Evolutionary conservation across 2,888 invertebrate species (phyloP).

Genomic region (Leptinotarsa rubiginosa): DNA sequence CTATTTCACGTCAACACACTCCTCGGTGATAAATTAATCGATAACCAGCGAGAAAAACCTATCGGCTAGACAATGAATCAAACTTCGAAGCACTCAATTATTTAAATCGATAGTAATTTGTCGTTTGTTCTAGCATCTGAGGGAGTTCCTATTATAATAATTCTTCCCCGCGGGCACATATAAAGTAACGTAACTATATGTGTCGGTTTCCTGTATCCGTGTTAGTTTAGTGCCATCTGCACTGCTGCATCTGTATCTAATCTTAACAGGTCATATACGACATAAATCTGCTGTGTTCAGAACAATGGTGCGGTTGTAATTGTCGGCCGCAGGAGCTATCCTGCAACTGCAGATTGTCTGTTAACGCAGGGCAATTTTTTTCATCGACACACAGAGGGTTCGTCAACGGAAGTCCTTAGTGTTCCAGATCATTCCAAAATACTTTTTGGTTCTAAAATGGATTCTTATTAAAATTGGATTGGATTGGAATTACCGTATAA

Average conservation of each 20-base stretch:
- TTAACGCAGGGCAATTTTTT: neutral
- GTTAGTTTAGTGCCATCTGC: slow-evolving; percentile 34
- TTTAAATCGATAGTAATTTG: slow-evolving; percentile 13
- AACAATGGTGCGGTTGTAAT: slow-evolving; percentile 30
- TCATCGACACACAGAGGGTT: neutral
- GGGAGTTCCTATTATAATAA: slow-evolving; percentile 19
- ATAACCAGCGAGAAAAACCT: slow-evolving; percentile 3
- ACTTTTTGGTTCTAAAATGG: no score
- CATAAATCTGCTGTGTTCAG: slow-evolving; percentile 30
- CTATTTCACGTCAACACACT: no score
- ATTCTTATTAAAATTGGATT: no score
- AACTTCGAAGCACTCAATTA: slow-evolving; percentile 9
- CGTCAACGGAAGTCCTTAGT: neutral
- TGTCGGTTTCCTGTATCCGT: slow-evolving; percentile 26
- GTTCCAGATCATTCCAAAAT: no score
- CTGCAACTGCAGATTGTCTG: slow-evolving; percentile 1
- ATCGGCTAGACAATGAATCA: slow-evolving; percentile 9
- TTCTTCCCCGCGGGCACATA: slow-evolving; percentile 8
- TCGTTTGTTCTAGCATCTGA: slow-evolving; percentile 8
- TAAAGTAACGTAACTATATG: slow-evolving; percentile 23
- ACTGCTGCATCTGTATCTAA: slow-evolving; percentile 31
- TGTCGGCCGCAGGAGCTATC: slow-evolving; percentile 24
- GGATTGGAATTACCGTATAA: no score
- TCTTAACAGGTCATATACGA: slow-evolving; percentile 34
- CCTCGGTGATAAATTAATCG: neutral